Evolutionary conservation across 2,113 vertebrate genomes (phyloP).

Genomic region (Vidua chalybeata): DNA sequence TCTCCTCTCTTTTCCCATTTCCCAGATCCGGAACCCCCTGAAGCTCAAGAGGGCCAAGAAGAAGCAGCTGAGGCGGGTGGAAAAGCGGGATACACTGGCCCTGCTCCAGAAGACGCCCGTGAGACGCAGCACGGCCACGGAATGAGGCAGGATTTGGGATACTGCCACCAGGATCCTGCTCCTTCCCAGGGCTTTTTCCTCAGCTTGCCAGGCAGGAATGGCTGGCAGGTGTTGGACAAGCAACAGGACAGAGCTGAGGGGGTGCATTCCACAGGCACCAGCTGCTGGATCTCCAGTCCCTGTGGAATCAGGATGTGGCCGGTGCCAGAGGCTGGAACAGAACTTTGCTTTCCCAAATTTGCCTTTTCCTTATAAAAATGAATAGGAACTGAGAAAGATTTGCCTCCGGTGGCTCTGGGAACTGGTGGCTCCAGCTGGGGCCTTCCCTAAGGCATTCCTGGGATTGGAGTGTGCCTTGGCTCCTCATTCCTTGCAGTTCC

Average conservation of each 20-base stretch:
- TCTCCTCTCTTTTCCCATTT: fast-evolving
- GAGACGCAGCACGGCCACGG: background rate
- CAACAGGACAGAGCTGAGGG: background rate
- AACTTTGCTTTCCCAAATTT: background rate
- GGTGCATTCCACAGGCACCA: fast-evolving
- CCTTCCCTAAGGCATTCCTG: background rate
- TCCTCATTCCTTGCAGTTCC: background rate
- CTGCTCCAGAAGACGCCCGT: conserved; percentile 71
- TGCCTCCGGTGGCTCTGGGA: fast-evolving
- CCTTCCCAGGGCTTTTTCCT: background rate
- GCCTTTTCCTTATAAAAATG: background rate
- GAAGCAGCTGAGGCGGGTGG: conserved; percentile 85
- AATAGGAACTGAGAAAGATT: background rate
- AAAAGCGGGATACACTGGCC: conserved; percentile 89
- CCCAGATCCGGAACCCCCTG: conserved; percentile 88
- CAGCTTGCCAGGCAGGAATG: fast-evolving
- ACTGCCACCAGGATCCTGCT: fast-evolving
- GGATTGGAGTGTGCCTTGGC: fast-evolving
- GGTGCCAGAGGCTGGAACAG: background rate
- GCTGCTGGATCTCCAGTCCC: background rate
- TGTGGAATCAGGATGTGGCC: background rate
- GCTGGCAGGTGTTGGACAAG: background rate
- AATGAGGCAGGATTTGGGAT: background rate
- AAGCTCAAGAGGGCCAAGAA: conserved; percentile 94
- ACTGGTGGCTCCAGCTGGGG: background rate